phyloP scores from a whole-genome alignment of 2,888 invertebrate species.

The Pegoplata infirma region DNA sequence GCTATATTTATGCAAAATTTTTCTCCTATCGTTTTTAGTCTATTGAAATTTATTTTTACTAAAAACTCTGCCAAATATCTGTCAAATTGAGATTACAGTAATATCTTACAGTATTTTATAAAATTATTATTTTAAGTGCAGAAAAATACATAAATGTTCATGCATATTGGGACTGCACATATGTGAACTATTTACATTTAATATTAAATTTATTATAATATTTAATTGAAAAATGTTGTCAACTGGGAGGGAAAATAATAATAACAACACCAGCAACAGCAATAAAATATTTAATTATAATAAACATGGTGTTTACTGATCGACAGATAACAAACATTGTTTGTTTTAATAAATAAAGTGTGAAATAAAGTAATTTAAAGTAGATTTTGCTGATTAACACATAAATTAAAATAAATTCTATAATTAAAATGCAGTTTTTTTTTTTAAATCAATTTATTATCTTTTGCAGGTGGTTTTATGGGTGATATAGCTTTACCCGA shows the following conservation, averaged over 20 bases:
- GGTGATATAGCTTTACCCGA: slow-evolving; percentile 91
- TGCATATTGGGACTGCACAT: neutral
- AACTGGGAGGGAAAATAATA: slow-evolving; percentile 4
- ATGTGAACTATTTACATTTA: slow-evolving; percentile 22
- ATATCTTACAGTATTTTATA: no score
- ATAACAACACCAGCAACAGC: no score
- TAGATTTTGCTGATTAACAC: neutral
- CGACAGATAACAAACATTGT: no score
- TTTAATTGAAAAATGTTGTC: slow-evolving; percentile 56
- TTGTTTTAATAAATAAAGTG: neutral
- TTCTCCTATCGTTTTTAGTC: no score
- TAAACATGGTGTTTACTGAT: slow-evolving; percentile 8
- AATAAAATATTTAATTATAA: slow-evolving; percentile 23
- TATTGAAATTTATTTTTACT: neutral
- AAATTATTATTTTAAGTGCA: no score
- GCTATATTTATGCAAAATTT: no score
- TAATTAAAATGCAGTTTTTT: slow-evolving; percentile 17
- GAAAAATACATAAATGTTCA: no score
- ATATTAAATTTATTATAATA: slow-evolving; percentile 40
- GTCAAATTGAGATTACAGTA: no score
- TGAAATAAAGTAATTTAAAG: neutral
- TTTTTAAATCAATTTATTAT: slow-evolving; percentile 63
- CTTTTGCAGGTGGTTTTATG: slow-evolving; percentile 85
- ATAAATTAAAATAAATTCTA: neutral
- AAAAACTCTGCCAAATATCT: no score